Percentiles rank a stretch among this genome's conserved stretches.
Conservation (phyloP, 2,888 invertebrate genomes). For the Plebejus argus region DNA sequence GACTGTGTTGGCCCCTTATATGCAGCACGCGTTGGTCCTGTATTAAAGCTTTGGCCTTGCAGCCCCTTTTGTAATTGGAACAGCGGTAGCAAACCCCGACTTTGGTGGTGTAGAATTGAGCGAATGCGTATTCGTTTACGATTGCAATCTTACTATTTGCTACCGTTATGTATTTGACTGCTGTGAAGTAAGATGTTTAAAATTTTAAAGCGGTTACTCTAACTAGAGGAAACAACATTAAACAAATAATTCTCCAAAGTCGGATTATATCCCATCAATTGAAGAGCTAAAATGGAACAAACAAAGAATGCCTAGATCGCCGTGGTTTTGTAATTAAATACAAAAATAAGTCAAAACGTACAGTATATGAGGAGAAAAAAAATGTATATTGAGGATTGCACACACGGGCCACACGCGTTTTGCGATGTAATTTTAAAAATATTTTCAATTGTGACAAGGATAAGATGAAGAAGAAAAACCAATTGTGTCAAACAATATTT, state of each 20-base stretch:
- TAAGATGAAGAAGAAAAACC: neutral
- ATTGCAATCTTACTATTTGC: neutral
- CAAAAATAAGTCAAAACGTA: neutral
- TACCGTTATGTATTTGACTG: neutral
- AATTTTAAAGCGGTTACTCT: neutral
- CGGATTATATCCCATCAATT: too few relatives aligned
- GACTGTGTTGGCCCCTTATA: neutral
- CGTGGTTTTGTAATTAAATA: too few relatives aligned
- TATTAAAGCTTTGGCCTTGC: neutral
- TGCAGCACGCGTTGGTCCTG: neutral
- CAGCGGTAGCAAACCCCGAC: neutral
- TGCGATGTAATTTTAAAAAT: neutral
- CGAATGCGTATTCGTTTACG: neutral
- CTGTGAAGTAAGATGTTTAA: neutral
- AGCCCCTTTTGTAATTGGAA: neutral
- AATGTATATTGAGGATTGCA: neutral
- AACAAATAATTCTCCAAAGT: too few relatives aligned
- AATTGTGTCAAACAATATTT: constrained; percentile 24
- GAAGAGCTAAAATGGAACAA: too few relatives aligned
- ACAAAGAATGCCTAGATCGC: too few relatives aligned
- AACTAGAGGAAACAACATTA: too few relatives aligned
- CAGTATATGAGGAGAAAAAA: neutral
- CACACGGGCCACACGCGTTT: too few relatives aligned
- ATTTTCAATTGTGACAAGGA: neutral
- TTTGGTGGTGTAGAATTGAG: neutral